Base-by-base conservation (phyloP, 92 coral and sea anemone species). In the Scolanthus callimorphus region DNA sequence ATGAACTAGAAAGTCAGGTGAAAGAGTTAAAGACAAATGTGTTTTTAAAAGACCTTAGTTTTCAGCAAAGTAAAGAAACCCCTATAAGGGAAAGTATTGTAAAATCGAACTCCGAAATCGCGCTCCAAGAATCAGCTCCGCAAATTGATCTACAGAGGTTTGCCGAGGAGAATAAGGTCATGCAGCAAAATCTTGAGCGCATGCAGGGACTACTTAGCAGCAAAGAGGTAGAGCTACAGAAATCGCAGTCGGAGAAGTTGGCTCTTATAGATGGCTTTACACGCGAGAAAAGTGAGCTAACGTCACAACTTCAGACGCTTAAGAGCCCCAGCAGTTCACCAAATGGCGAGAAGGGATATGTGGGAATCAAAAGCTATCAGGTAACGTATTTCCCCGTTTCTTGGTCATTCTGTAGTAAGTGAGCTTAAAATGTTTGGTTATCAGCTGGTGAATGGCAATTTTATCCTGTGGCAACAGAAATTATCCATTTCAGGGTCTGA, bases 1-100 rank as follows among this genome's bases (percentile, higher is more conserved):
- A 88, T 27, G 64, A 80, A 30, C 69, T 84, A 27, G 80, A 88
- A 38, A 68, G 57, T 25, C 84, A 77, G 39, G 71, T 52, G 29
- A 65, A 70, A 47, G 72, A 56, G 38, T 48, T 78, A n/a, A 88
- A 75, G 55, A 6, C 43, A 6, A 34, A 15, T 6, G 15, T 15
- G 6, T n/a, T n/a, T n/a, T n/a, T n/a, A n/a, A n/a, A n/a, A n/a
- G n/a, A n/a, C n/a, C n/a, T n/a, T n/a, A n/a, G n/a, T n/a, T n/a
- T n/a, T n/a, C n/a, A n/a, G n/a, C n/a, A n/a, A n/a, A n/a, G n/a
- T n/a, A n/a, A n/a, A n/a, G n/a, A n/a, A n/a, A n/a, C n/a, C n/a
- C n/a, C n/a, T n/a, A n/a, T n/a, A n/a, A n/a, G n/a, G n/a, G n/a
- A n/a, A n/a, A n/a, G n/a, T n/a, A n/a, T n/a, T n/a, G n/a, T n/a